Percentiles rank a stretch among this genome's conserved stretches.
These are phyloP conservation scores for Oreortyx pictus DNA, from an alignment of 2,797 vertebrate genomes.

Conservation along the genomic window DNA sequence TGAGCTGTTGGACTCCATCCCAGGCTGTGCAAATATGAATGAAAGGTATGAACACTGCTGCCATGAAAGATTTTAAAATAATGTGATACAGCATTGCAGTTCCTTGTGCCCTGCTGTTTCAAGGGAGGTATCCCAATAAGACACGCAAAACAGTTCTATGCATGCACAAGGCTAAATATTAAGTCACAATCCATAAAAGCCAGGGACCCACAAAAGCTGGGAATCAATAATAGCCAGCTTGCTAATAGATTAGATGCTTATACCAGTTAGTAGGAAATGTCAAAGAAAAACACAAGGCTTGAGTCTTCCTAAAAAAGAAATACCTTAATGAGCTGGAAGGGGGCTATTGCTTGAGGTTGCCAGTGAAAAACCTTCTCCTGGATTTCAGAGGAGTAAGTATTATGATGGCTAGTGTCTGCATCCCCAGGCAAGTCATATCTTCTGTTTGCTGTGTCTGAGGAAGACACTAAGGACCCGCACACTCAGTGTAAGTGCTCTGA, in stretches of 20 bases:
- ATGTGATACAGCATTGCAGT: accelerated
- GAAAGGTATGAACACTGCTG: conserved; percentile 6
- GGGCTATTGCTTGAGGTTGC: neutral
- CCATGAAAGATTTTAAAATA: neutral
- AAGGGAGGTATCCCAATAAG: neutral
- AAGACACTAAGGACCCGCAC: neutral
- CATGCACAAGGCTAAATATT: neutral
- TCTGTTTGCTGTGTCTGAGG: neutral
- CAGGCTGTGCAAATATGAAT: conserved; percentile 29
- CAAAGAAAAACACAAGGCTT: neutral
- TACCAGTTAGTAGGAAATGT: neutral
- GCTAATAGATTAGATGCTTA: neutral
- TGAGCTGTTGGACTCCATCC: conserved; percentile 5
- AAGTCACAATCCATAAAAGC: neutral
- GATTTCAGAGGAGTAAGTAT: neutral
- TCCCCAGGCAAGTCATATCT: neutral
- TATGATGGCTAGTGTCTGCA: neutral
- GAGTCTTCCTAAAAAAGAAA: neutral
- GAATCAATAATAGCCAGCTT: neutral
- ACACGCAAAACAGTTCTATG: neutral
- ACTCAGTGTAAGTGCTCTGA: neutral
- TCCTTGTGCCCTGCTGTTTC: neutral
- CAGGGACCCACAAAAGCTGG: neutral
- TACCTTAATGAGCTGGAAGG: accelerated
- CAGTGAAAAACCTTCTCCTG: neutral